Evolutionary conservation across 2,113 vertebrate species (phyloP).

Genomic region (Acanthisitta chloris): DNA sequence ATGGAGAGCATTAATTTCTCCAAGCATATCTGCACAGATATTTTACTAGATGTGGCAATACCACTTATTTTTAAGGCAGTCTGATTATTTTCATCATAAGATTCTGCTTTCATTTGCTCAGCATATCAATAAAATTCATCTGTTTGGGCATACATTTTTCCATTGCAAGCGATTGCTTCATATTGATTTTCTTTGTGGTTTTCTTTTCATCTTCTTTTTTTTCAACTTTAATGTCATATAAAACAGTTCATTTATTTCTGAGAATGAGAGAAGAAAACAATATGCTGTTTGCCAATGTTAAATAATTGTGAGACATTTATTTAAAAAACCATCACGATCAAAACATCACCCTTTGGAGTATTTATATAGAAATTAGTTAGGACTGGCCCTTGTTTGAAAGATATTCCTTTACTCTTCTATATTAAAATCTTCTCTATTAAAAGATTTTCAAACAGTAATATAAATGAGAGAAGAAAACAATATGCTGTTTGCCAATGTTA

Average conservation of each 20-base stretch:
- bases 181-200: not conserved
- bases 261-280: not conserved
- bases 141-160: not conserved
- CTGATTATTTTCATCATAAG: not conserved
- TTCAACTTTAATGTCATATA: not conserved
- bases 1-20: not conserved
- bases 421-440: not conserved
- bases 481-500: not conserved
- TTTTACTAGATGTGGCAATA: not conserved
- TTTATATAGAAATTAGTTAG: not conserved
- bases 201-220: not conserved
- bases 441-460: not conserved
- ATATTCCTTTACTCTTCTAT: not conserved
- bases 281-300: not conserved
- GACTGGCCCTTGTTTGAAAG: not conserved
- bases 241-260: not conserved
- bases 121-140: not conserved
- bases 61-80: not conserved
- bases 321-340: not conserved
- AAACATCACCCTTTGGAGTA: not conserved
- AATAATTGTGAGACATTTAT: not conserved
- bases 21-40: not conserved
- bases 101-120: not conserved
- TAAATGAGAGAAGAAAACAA: not conserved
- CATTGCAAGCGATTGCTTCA: not conserved